These are phyloP conservation scores for Parnassius smintheus DNA, from an alignment of 2,888 invertebrate genomes.

Conservation along the genomic window DNA sequence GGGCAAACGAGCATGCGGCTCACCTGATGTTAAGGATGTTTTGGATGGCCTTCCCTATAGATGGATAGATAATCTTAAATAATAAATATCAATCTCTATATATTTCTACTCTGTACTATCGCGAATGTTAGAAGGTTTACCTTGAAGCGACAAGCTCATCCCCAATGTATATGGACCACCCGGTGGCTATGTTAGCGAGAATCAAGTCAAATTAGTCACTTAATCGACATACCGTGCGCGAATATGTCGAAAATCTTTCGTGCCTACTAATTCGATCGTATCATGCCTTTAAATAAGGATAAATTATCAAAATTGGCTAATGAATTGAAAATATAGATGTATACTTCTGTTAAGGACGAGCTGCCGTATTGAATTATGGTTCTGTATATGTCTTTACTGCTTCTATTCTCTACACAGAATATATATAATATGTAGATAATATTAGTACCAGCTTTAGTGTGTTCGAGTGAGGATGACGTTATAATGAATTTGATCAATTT, in stretches of 20 bases:
- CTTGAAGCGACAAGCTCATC: constrained; percentile 30
- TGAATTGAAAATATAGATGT: constrained; percentile 19
- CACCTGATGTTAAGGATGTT: too few relatives aligned
- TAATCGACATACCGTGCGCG: constrained; percentile 21
- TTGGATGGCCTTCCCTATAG: neutral
- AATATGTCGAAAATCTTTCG: constrained; percentile 12
- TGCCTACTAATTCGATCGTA: constrained; percentile 7
- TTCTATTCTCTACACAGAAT: too few relatives aligned
- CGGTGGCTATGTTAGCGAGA: constrained; percentile 23
- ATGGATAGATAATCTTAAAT: neutral
- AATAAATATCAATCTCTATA: constrained; percentile 2
- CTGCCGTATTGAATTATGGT: too few relatives aligned
- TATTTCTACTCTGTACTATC: constrained; percentile 9
- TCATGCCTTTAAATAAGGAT: constrained; percentile 9
- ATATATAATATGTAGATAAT: too few relatives aligned
- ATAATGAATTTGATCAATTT: too few relatives aligned
- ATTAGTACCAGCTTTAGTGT: too few relatives aligned
- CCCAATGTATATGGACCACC: constrained; percentile 27
- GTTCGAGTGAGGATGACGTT: too few relatives aligned
- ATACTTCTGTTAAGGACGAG: neutral
- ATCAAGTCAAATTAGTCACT: constrained; percentile 23
- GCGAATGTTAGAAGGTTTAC: constrained; percentile 22
- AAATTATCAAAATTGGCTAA: constrained; percentile 20
- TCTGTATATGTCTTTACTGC: too few relatives aligned
- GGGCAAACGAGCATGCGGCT: too few relatives aligned